Conservation (phyloP, 2,888 invertebrate genomes). For the Thalpophila matura region DNA sequence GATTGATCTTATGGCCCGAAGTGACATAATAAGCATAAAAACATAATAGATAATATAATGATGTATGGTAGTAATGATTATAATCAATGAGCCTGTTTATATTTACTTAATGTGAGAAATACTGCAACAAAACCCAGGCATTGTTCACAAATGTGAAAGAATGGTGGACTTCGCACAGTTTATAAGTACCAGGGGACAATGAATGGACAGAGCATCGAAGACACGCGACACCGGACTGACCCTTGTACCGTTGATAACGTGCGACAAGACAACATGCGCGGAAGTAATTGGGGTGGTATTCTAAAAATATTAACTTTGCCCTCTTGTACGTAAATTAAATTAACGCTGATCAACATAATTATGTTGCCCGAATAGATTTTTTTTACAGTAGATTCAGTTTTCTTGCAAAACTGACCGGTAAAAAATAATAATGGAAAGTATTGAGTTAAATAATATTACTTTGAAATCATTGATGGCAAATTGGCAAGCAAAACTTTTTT, state of each 20-base stretch:
- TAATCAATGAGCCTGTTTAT: constrained; percentile 44
- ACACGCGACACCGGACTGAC: constrained; percentile 65
- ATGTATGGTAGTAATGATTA: too few relatives aligned
- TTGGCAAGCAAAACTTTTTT: too few relatives aligned
- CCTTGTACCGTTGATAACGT: constrained; percentile 65
- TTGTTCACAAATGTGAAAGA: constrained; percentile 56
- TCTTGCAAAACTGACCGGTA: too few relatives aligned
- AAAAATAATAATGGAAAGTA: too few relatives aligned
- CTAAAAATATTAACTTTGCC: neutral
- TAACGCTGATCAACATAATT: neutral
- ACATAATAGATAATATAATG: too few relatives aligned
- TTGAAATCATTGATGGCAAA: too few relatives aligned
- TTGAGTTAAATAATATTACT: too few relatives aligned
- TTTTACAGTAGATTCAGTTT: too few relatives aligned
- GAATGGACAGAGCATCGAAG: constrained; percentile 58
- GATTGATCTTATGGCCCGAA: too few relatives aligned
- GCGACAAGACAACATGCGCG: constrained; percentile 30
- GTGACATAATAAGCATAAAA: neutral
- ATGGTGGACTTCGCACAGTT: constrained; percentile 68
- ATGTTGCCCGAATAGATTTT: neutral
- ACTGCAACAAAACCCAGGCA: constrained; percentile 55
- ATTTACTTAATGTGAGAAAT: constrained; percentile 33
- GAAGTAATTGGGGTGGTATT: constrained; percentile 33
- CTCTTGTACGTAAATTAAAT: neutral
- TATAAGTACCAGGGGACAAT: constrained; percentile 63